A percentile compares a stretch with the other conserved stretches of the same genome.
Evolutionary conservation across 2,113 vertebrate genomes (phyloP).

Genomic region (Podarcis cretensis): DNA sequence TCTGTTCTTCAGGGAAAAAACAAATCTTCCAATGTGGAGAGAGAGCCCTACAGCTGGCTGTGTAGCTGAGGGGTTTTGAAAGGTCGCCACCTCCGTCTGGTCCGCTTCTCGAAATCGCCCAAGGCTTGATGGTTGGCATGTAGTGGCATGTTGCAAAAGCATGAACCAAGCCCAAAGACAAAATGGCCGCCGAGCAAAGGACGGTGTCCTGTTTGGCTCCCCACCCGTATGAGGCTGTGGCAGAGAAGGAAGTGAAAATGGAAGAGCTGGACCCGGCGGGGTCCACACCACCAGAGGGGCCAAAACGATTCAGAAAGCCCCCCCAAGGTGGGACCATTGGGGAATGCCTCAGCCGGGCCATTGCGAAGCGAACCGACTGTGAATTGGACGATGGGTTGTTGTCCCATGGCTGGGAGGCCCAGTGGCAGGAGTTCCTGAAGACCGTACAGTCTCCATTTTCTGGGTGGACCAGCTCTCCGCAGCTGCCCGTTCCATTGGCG

Average conservation of each 20-base stretch:
- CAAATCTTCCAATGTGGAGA: not conserved
- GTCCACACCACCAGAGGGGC: too few relatives aligned
- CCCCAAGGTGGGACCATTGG: not conserved
- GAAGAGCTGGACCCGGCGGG: slow-evolving; percentile 33
- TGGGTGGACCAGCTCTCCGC: not conserved
- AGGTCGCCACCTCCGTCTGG: not conserved
- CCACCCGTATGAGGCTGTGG: slow-evolving; percentile 31
- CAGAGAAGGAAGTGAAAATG: slow-evolving; percentile 56
- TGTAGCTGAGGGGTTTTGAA: not conserved
- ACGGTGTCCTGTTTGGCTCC: slow-evolving; percentile 32
- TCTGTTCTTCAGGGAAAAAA: not conserved
- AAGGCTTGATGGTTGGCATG: not conserved
- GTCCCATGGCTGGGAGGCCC: slow-evolving; percentile 11
- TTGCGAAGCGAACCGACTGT: not conserved
- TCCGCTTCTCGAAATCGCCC: not conserved
- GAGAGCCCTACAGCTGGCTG: too few relatives aligned
- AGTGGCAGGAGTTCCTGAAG: slow-evolving; percentile 9
- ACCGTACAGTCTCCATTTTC: not conserved
- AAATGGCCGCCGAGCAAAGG: not conserved
- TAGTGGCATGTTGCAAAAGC: not conserved
- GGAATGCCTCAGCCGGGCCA: not conserved
- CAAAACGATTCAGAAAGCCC: not conserved
- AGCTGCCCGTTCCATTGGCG: not conserved
- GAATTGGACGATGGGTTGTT: not conserved
- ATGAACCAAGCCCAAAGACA: not conserved